These are phyloP conservation scores for Zingel zingel DNA, from an alignment of 2,113 vertebrate species.

Conservation along the genomic window DNA sequence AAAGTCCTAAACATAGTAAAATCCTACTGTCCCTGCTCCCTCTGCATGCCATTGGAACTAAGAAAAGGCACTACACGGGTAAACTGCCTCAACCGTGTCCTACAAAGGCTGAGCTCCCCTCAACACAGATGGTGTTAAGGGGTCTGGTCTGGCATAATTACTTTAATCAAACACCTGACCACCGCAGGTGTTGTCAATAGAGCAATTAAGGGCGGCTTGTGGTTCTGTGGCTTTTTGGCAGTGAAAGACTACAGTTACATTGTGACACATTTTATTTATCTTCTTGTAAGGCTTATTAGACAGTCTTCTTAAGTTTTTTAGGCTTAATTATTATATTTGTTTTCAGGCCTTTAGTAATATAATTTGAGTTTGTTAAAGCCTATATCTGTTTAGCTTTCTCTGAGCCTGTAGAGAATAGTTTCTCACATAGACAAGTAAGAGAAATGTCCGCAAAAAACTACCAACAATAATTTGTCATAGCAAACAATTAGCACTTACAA, in stretches of 20 bases:
- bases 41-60: constrained; percentile 67
- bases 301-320: neutral
- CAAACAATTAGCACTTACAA: too few species aligned
- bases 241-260: neutral
- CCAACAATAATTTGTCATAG: neutral
- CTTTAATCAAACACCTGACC: constrained; percentile 5
- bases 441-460: neutral
- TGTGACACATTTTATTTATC: neutral
- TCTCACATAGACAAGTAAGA: neutral
- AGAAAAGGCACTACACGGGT: constrained; percentile 21
- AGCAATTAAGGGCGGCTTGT: neutral
- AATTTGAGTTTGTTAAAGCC: neutral
- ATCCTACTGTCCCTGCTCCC: neutral
- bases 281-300: neutral
- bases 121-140: neutral
- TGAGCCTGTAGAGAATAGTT: neutral
- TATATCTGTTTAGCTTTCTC: neutral
- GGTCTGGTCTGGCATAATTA: constrained; percentile 20
- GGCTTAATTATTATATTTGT: neutral
- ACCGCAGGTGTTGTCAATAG: constrained; percentile 53
- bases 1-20: constrained; percentile 52
- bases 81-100: constrained; percentile 26
- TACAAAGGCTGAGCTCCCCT: neutral
- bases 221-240: neutral
- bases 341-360: neutral